Conservation (phyloP, 2,797 vertebrate species). For the Brotula barbata region DNA sequence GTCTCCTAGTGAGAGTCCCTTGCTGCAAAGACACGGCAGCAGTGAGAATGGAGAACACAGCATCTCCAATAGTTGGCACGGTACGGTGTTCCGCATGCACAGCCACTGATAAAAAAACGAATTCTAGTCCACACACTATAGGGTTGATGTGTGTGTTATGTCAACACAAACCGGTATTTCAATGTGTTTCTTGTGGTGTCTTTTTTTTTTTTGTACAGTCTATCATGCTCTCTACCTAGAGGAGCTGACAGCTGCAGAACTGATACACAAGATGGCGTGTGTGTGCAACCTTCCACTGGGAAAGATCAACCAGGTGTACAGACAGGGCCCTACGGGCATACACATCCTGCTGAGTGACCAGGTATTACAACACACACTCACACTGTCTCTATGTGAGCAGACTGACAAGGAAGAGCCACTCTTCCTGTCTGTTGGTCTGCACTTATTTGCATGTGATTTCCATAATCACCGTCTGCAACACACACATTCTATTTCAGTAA, state of each 20-base stretch:
- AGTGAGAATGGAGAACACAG: slow-evolving; percentile 82
- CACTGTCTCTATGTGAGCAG: background rate
- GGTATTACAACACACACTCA: slow-evolving; percentile 67
- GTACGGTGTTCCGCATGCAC: no score
- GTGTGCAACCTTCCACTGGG: slow-evolving; percentile 89
- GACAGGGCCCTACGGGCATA: slow-evolving; percentile 92
- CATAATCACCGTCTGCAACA: slow-evolving; percentile 2
- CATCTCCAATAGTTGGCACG: slow-evolving; percentile 84
- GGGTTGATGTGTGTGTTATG: background rate
- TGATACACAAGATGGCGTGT: slow-evolving; percentile 89
- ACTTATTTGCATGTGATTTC: slow-evolving; percentile 52
- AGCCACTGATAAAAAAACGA: background rate
- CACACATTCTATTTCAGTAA: background rate
- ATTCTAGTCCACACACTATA: no score
- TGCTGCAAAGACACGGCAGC: slow-evolving; percentile 82
- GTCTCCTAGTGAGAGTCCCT: slow-evolving; percentile 71
- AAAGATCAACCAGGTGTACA: slow-evolving; percentile 92
- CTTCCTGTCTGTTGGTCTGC: slow-evolving; percentile 10
- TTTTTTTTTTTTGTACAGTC: slow-evolving; percentile 70
- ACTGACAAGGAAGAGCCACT: slow-evolving; percentile 15
- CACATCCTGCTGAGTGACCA: slow-evolving; percentile 93
- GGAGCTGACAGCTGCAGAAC: slow-evolving; percentile 90
- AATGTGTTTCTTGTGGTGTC: background rate
- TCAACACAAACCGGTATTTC: background rate
- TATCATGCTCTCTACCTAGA: slow-evolving; percentile 94